Percentiles rank a stretch among this genome's conserved stretches.
These are phyloP conservation scores for Halictus quadricinctus DNA, from an alignment of 2,888 invertebrate species.

Conservation along the genomic window DNA sequence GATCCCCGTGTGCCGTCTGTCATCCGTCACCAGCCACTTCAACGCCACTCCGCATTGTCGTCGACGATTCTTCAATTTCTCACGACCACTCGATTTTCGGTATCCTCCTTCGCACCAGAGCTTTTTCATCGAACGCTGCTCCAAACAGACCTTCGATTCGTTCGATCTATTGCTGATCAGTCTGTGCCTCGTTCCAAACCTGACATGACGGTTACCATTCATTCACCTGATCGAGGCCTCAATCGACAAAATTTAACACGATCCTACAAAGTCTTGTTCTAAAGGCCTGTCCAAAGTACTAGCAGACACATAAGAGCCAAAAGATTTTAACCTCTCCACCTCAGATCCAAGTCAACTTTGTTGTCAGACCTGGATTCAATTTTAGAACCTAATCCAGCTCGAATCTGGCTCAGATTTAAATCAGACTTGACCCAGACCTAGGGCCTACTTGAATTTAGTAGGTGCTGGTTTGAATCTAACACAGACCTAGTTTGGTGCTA, in stretches of 20 bases:
- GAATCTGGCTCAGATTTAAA: neutral
- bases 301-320: too few species aligned
- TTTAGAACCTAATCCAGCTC: neutral
- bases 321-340: too few species aligned
- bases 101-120: neutral
- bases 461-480: neutral
- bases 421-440: neutral
- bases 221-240: neutral
- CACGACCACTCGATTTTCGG: conserved; percentile 43
- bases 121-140: neutral
- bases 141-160: neutral
- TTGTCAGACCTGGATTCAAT: neutral
- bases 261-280: too few species aligned
- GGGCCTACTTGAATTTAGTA: neutral
- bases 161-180: neutral
- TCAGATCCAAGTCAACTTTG: too few species aligned
- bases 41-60: conserved; percentile 58
- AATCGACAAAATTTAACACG: too few species aligned
- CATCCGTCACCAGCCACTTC: conserved; percentile 62
- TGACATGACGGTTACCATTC: neutral
- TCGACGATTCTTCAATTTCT: conserved; percentile 60
- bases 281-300: too few species aligned
- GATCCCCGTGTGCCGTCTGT: conserved; percentile 53
- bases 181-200: neutral
- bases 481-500: neutral